Percentiles rank a stretch among this genome's conserved stretches.
phyloP scores from a whole-genome alignment of 64 coral and sea anemone species.

The Trachythela sp. region DNA sequence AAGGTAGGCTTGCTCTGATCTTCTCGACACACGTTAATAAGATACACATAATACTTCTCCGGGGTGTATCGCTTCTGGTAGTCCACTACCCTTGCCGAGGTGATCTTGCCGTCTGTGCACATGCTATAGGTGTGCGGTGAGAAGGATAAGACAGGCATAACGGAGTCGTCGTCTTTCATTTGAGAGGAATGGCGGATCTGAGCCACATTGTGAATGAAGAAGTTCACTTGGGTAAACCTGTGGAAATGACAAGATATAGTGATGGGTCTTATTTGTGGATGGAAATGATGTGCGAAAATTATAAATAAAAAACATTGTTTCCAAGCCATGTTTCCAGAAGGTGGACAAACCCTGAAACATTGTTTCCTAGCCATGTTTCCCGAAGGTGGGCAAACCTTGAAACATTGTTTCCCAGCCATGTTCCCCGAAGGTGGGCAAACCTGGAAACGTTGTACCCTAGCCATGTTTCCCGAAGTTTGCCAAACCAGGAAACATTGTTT shows the following conservation, averaged over 20 bases:
- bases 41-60: constrained; percentile 93
- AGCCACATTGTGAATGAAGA: constrained; percentile 97
- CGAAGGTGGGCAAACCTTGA: no score
- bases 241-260: background rate
- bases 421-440: no score
- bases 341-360: no score
- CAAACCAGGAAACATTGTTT: no score
- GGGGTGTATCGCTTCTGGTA: constrained; percentile 78
- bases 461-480: no score
- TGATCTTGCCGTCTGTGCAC: constrained; percentile 58
- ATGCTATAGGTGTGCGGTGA: constrained; percentile 72
- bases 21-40: constrained; percentile 76
- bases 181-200: constrained; percentile 79
- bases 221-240: constrained; percentile 56
- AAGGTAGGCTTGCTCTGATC: constrained; percentile 56
- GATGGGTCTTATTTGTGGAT: no score
- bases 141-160: constrained; percentile 67
- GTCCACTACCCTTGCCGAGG: constrained; percentile 88
- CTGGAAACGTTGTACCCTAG: no score
- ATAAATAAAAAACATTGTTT: no score
- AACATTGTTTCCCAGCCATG: no score
- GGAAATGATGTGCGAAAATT: no score
- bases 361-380: no score
- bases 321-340: no score
- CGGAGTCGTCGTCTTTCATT: constrained; percentile 27